Percentiles rank a stretch among this genome's conserved stretches.
Evolutionary conservation across 2,113 vertebrate species (phyloP).

Genomic region (Lota lota): DNA sequence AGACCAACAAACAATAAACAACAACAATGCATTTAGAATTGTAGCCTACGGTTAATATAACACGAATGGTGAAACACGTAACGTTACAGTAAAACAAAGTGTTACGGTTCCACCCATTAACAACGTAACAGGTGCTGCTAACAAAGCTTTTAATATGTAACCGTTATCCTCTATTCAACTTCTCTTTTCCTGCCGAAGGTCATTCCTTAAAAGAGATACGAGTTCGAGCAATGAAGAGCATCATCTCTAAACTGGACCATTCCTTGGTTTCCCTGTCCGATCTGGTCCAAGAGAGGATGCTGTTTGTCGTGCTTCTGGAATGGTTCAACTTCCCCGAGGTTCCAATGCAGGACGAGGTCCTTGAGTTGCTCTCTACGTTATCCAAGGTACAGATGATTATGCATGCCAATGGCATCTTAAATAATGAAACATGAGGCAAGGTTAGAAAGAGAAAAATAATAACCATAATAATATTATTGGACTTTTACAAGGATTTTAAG

Average conservation of each 20-base stretch:
- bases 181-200: slow-evolving; percentile 63
- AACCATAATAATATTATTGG: too few relatives aligned
- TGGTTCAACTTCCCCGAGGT: slow-evolving; percentile 94
- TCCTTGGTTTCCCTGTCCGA: slow-evolving; percentile 76
- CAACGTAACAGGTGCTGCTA: too few relatives aligned
- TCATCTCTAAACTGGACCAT: slow-evolving; percentile 86
- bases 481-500: too few relatives aligned
- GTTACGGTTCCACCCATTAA: too few relatives aligned
- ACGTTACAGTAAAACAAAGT: too few relatives aligned
- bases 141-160: too few relatives aligned
- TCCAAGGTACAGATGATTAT: slow-evolving; percentile 75
- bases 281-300: slow-evolving; percentile 80
- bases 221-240: slow-evolving; percentile 82
- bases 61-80: too few relatives aligned
- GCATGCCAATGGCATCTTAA: too few relatives aligned
- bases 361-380: slow-evolving; percentile 77
- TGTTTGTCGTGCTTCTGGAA: slow-evolving; percentile 82
- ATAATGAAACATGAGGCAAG: too few relatives aligned
- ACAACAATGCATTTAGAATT: too few relatives aligned
- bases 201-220: slow-evolving; percentile 88
- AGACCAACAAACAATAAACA: background rate
- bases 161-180: background rate
- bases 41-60: too few relatives aligned
- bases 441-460: too few relatives aligned
- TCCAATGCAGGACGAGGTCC: slow-evolving; percentile 82